These are phyloP conservation scores for Limnephilus lunatus DNA, from an alignment of 2,888 invertebrate genomes.

Conservation along the genomic window DNA sequence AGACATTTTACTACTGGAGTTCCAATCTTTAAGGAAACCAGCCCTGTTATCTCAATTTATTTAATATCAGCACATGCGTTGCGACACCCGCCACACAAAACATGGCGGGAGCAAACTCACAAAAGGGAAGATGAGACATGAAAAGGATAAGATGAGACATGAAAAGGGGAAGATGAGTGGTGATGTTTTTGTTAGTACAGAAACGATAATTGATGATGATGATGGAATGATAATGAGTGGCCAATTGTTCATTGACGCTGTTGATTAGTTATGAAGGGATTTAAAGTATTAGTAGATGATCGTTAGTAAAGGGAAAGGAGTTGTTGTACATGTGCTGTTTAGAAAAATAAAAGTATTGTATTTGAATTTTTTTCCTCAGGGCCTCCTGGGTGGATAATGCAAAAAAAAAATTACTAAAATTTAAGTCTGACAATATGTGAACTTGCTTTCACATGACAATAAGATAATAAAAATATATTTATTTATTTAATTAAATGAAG, in stretches of 20 bases:
- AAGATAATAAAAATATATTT: too few species aligned
- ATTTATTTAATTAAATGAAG: too few species aligned
- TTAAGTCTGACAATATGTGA: too few species aligned
- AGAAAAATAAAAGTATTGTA: background rate
- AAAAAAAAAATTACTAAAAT: too few species aligned
- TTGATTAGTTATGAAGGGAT: background rate
- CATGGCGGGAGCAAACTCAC: background rate
- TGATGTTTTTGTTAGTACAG: conserved; percentile 6
- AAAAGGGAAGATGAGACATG: background rate
- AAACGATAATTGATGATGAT: background rate
- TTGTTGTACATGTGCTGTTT: background rate
- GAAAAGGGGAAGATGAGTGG: background rate
- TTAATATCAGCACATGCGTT: conserved; percentile 50
- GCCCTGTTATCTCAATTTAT: conserved; percentile 54
- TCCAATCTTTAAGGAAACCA: conserved; percentile 47
- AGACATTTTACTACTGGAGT: conserved; percentile 58
- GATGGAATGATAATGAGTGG: background rate
- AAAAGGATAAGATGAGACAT: background rate
- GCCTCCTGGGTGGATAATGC: too few species aligned
- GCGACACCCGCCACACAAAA: background rate
- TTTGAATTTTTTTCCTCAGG: too few species aligned
- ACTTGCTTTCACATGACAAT: too few species aligned
- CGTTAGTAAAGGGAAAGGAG: background rate
- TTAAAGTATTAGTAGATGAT: background rate
- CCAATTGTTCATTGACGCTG: background rate